Conservation (phyloP, 2,888 invertebrate genomes). For the Pterobdella sp. region DNA sequence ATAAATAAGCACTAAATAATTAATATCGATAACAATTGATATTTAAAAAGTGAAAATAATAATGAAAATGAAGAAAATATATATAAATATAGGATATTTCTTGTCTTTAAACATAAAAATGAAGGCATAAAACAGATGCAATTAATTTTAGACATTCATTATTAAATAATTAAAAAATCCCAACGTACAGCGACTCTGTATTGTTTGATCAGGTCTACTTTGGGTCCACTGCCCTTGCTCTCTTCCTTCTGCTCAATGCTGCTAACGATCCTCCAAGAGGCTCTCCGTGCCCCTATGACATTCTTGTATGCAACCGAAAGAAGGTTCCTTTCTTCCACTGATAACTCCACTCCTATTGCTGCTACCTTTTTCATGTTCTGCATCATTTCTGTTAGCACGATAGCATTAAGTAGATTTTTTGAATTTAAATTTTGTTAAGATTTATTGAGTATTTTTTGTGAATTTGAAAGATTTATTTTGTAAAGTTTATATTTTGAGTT, state of each 20-base stretch:
- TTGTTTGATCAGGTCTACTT: slow-evolving; percentile 31
- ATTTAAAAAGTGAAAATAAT: background rate
- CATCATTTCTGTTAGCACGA: slow-evolving; percentile 93
- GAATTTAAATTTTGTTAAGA: background rate
- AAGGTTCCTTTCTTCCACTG: slow-evolving; percentile 92
- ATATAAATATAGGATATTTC: background rate
- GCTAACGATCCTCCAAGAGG: slow-evolving; percentile 95
- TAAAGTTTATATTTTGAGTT: background rate
- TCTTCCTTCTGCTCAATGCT: slow-evolving; percentile 92
- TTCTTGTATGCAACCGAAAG: slow-evolving; percentile 97
- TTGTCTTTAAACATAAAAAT: background rate
- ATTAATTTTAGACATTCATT: background rate
- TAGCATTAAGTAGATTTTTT: background rate
- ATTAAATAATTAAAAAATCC: background rate
- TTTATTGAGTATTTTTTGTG: slow-evolving; percentile 51
- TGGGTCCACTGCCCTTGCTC: slow-evolving; percentile 54
- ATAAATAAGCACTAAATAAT: background rate
- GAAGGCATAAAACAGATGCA: background rate
- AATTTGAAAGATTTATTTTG: background rate
- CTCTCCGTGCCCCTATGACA: slow-evolving; percentile 92
- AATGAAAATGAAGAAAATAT: background rate
- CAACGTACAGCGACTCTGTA: slow-evolving; percentile 25
- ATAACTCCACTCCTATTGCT: slow-evolving; percentile 82
- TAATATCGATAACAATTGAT: background rate
- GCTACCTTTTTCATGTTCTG: slow-evolving; percentile 97